These are phyloP conservation scores for Calidris pygmaea DNA, from an alignment of 2,113 vertebrate genomes.

Conservation along the genomic window DNA sequence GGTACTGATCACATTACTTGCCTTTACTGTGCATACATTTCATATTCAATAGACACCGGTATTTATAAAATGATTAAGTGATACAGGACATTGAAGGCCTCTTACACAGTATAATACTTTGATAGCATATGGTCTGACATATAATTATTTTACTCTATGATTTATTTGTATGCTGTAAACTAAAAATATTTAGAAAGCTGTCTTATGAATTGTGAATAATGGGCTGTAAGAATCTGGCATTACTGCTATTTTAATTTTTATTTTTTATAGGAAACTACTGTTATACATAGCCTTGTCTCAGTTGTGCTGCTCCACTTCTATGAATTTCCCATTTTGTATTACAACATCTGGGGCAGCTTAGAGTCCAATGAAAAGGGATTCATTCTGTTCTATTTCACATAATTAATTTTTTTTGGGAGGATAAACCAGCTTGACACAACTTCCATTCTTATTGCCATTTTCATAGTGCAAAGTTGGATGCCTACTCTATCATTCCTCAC, in stretches of 20 bases:
- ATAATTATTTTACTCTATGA: neutral
- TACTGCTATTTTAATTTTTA: neutral
- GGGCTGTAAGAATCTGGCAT: neutral
- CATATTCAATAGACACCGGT: neutral
- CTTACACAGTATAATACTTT: neutral
- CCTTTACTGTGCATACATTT: neutral
- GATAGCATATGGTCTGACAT: neutral
- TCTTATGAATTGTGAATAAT: conserved; percentile 1
- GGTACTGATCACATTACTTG: neutral
- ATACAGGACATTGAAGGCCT: neutral
- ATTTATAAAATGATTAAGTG: neutral
- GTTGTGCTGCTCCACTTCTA: neutral
- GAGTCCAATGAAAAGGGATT: neutral
- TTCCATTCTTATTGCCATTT: neutral
- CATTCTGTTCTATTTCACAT: neutral
- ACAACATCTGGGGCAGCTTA: neutral
- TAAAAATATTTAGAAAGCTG: conserved; percentile 15
- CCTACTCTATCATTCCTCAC: neutral
- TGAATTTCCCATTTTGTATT: neutral
- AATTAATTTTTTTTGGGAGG: neutral
- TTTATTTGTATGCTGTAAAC: conserved; percentile 1
- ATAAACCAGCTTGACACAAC: neutral
- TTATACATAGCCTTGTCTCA: neutral
- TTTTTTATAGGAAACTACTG: neutral
- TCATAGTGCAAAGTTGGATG: neutral